These are phyloP conservation scores for Phylloscopus trochilus DNA, from an alignment of 2,113 vertebrate genomes.

Conservation along the genomic window DNA sequence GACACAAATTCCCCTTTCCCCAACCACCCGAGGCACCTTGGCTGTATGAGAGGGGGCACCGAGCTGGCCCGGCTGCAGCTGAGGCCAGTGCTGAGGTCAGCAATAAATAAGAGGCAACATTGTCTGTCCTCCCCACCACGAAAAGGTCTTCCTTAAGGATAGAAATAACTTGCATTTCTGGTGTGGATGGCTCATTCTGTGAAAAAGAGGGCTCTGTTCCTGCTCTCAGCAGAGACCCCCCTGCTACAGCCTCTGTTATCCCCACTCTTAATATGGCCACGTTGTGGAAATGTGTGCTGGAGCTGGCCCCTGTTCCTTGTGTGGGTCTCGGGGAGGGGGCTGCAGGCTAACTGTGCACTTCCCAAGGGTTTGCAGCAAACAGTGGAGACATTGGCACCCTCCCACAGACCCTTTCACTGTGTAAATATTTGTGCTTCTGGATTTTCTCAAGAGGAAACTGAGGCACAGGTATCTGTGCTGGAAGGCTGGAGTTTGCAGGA, in stretches of 20 bases:
- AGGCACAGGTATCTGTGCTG: background rate
- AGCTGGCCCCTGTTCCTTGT: background rate
- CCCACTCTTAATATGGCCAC: background rate
- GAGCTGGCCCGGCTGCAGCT: slow-evolving; percentile 56
- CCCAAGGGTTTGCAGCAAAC: background rate
- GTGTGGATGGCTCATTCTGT: slow-evolving; percentile 44
- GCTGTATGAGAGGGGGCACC: slow-evolving; percentile 56
- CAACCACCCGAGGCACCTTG: slow-evolving; percentile 72
- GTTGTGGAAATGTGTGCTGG: background rate
- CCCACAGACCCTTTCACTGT: background rate
- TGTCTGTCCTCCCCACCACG: slow-evolving; percentile 65
- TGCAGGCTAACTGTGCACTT: background rate
- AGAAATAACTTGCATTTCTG: slow-evolving; percentile 82
- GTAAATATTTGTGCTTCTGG: background rate
- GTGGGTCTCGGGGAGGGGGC: accelerated
- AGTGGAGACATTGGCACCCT: background rate
- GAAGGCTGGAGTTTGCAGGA: background rate
- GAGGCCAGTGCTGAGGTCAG: slow-evolving; percentile 76
- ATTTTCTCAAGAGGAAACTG: background rate
- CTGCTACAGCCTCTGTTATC: background rate
- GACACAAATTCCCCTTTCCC: slow-evolving; percentile 66
- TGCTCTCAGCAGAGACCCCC: slow-evolving; percentile 1
- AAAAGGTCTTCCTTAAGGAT: slow-evolving; percentile 73
- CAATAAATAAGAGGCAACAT: slow-evolving; percentile 77
- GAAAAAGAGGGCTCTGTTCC: slow-evolving; percentile 76